Percentiles rank a stretch among this genome's conserved stretches.
Conservation (phyloP, 1,140 invertebrate species). For the Drosophila orena region DNA sequence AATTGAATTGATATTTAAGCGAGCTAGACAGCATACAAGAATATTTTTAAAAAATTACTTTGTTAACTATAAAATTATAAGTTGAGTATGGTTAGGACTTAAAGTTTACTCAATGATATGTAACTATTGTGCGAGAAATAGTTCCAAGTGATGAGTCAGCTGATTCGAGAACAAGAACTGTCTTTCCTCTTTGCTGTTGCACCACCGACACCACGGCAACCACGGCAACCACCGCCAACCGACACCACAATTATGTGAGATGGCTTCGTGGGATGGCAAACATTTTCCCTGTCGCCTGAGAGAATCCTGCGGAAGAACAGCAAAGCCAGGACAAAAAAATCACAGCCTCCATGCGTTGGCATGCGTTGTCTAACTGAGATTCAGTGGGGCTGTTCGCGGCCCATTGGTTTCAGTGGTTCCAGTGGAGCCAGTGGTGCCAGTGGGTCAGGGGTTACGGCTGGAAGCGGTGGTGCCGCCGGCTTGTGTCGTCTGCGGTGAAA, state of each 20-base stretch:
- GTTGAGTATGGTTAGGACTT: too few relatives aligned
- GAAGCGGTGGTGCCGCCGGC: conserved; percentile 4
- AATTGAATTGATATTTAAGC: too few relatives aligned
- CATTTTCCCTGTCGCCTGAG: conserved; percentile 36
- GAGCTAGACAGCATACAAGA: not conserved
- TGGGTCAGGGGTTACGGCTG: not conserved
- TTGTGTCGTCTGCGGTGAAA: conserved; percentile 57
- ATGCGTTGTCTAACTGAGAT: conserved; percentile 55
- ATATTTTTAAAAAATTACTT: too few relatives aligned
- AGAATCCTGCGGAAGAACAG: conserved; percentile 31
- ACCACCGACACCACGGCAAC: conserved; percentile 1
- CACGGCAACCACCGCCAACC: conserved; percentile 6
- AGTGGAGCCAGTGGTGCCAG: not conserved
- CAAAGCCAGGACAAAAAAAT: conserved; percentile 31
- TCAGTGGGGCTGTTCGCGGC: not conserved
- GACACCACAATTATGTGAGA: conserved; percentile 50
- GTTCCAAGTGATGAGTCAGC: not conserved
- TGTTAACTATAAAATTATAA: too few relatives aligned
- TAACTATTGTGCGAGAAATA: not conserved
- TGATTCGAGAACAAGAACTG: conserved; percentile 7
- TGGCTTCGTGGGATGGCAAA: conserved; percentile 30
- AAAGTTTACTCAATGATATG: too few relatives aligned
- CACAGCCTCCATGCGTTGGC: conserved; percentile 54
- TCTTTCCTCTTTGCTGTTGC: conserved; percentile 9
- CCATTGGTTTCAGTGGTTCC: not conserved